Conservation (phyloP, 1,140 invertebrate species). For the Aphelinus certus region DNA sequence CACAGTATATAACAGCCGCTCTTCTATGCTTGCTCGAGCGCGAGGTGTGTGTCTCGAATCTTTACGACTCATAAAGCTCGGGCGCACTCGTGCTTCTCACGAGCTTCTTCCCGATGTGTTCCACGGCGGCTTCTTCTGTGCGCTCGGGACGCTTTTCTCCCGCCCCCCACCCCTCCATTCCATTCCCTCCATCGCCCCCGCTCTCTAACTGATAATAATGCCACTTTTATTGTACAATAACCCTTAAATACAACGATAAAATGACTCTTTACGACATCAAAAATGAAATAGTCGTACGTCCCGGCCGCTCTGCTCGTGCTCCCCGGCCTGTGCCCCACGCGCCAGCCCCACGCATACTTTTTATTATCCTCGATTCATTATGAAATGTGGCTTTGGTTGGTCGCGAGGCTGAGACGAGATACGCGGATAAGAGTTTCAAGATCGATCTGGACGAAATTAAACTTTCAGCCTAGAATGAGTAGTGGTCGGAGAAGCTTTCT, state of each 20-base stretch:
- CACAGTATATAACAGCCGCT: slow-evolving; percentile 32
- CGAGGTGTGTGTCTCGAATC: slow-evolving; percentile 59
- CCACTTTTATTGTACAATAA: slow-evolving; percentile 67
- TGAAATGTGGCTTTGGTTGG: background rate
- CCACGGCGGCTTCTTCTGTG: slow-evolving; percentile 45
- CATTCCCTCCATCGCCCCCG: slow-evolving; percentile 34
- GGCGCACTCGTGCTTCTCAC: slow-evolving; percentile 59
- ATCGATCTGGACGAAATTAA: background rate
- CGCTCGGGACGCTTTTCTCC: slow-evolving; percentile 13
- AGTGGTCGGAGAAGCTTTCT: too few relatives aligned
- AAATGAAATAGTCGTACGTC: slow-evolving; percentile 60
- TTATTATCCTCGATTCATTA: slow-evolving; percentile 14
- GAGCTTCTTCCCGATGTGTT: slow-evolving; percentile 32
- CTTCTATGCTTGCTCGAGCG: background rate
- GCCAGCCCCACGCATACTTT: slow-evolving; percentile 9
- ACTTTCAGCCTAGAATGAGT: too few relatives aligned
- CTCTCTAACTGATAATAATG: slow-evolving; percentile 66
- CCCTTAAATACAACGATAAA: slow-evolving; percentile 65
- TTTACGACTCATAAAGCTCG: slow-evolving; percentile 64
- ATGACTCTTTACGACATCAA: slow-evolving; percentile 60
- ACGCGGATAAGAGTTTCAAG: slow-evolving; percentile 17
- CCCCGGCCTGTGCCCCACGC: background rate
- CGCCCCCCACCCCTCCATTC: slow-evolving; percentile 38
- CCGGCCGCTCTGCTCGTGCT: slow-evolving; percentile 1
- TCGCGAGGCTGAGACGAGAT: background rate